A percentile compares a stretch with the other conserved stretches of the same genome.
These are phyloP conservation scores for Dicyrtomina minuta DNA, from an alignment of 2,888 invertebrate species.

Conservation along the genomic window DNA sequence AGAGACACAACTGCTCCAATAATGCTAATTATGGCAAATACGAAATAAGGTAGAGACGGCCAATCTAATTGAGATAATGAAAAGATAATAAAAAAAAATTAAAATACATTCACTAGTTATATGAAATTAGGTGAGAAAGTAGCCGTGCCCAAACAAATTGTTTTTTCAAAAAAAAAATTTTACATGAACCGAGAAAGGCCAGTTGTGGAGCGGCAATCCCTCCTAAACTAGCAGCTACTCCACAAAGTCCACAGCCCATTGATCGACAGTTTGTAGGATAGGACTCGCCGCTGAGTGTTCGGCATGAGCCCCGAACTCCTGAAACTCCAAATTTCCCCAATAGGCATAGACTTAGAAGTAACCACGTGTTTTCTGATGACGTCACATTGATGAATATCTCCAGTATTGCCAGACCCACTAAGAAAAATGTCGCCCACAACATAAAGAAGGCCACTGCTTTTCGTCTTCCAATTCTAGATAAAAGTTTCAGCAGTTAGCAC, in stretches of 20 bases:
- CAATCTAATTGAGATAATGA: slow-evolving; percentile 30
- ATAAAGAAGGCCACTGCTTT: slow-evolving; percentile 32
- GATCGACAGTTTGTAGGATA: slow-evolving; percentile 34
- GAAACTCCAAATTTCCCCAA: slow-evolving; percentile 38
- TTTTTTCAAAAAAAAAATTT: not conserved
- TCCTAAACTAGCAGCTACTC: slow-evolving; percentile 30
- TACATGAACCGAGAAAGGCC: slow-evolving; percentile 39
- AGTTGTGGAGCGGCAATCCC: slow-evolving; percentile 39
- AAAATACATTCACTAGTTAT: not conserved
- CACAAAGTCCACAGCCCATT: slow-evolving; percentile 36
- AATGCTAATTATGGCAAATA: slow-evolving; percentile 42
- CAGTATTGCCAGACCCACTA: slow-evolving; percentile 32
- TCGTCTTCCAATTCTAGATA: slow-evolving; percentile 33
- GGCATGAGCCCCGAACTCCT: slow-evolving; percentile 24
- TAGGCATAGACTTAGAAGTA: slow-evolving; percentile 32
- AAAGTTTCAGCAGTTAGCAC: not conserved
- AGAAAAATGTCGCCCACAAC: slow-evolving; percentile 31
- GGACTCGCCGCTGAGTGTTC: slow-evolving; percentile 38
- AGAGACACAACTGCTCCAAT: slow-evolving; percentile 42
- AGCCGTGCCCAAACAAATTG: not conserved
- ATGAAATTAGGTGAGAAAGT: not conserved
- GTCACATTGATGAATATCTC: slow-evolving; percentile 21
- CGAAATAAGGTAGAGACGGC: slow-evolving; percentile 44
- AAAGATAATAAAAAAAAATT: not conserved
- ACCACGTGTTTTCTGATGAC: not conserved